Percentiles rank a stretch among this genome's conserved stretches.
These are phyloP conservation scores for Ichneumon xanthorius DNA, from an alignment of 2,888 invertebrate species.

Conservation along the genomic window DNA sequence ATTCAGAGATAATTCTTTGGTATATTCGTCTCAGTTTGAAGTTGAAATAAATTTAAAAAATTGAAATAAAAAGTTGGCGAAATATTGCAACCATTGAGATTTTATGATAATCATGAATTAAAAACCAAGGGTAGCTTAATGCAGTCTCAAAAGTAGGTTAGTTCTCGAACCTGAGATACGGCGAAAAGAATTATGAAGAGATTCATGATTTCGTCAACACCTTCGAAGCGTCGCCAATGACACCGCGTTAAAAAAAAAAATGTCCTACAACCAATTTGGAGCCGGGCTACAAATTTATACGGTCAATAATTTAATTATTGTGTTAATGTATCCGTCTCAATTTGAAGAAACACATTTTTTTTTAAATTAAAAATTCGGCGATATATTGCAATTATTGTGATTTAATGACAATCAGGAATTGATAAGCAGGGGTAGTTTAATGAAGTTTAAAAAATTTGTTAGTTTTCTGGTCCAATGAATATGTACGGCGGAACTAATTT, in stretches of 20 bases:
- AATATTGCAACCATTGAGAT: neutral
- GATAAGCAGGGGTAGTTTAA: neutral
- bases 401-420: neutral
- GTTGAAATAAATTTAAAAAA: neutral
- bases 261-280: neutral
- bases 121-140: neutral
- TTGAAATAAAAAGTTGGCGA: neutral
- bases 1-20: neutral
- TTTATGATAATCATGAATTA: neutral
- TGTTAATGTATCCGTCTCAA: neutral
- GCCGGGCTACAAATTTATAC: neutral
- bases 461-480: no score
- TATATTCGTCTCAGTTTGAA: neutral
- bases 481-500: no score
- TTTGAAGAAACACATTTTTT: no score
- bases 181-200: neutral
- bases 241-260: no score
- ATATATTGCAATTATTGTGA: neutral
- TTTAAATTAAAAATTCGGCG: no score
- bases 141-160: neutral
- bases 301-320: neutral
- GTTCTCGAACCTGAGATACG: neutral
- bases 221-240: neutral
- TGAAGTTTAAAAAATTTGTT: neutral
- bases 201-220: neutral